These are phyloP conservation scores for Alcis repandata DNA, from an alignment of 2,888 invertebrate species.

Conservation along the genomic window DNA sequence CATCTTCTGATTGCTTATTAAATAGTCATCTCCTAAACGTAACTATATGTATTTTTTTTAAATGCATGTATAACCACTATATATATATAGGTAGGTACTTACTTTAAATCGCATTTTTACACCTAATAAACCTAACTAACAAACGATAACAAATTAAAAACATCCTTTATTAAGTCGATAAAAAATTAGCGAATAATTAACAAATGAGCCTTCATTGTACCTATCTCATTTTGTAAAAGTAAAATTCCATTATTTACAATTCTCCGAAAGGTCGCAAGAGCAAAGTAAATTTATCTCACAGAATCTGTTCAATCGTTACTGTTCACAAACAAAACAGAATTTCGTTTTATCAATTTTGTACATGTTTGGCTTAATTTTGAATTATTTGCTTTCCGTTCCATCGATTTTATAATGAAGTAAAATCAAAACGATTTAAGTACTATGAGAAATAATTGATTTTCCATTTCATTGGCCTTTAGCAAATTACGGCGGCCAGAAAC, in stretches of 20 bases:
- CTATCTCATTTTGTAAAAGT: neutral
- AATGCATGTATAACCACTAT: no score
- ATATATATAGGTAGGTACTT: no score
- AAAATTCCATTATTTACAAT: constrained; percentile 17
- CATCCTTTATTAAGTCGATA: no score
- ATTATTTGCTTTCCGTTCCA: constrained; percentile 16
- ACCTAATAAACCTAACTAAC: no score
- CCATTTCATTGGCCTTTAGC: neutral
- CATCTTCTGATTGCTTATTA: no score
- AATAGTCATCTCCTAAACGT: no score
- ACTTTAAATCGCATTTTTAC: no score
- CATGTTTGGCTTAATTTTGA: constrained; percentile 17
- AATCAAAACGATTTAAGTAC: constrained; percentile 5
- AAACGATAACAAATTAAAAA: no score
- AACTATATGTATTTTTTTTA: no score
- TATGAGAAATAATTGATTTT: constrained; percentile 4
- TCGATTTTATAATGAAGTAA: constrained; percentile 17
- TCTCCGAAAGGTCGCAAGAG: constrained; percentile 29
- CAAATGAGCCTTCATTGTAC: neutral
- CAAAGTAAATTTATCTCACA: constrained; percentile 43
- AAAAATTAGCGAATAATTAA: neutral
- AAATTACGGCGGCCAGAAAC: neutral
- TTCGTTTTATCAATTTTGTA: constrained; percentile 20
- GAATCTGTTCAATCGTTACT: constrained; percentile 35
- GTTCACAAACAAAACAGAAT: constrained; percentile 40